Conservation (phyloP, 2,797 vertebrate species). For the Mastacembelus armatus region DNA sequence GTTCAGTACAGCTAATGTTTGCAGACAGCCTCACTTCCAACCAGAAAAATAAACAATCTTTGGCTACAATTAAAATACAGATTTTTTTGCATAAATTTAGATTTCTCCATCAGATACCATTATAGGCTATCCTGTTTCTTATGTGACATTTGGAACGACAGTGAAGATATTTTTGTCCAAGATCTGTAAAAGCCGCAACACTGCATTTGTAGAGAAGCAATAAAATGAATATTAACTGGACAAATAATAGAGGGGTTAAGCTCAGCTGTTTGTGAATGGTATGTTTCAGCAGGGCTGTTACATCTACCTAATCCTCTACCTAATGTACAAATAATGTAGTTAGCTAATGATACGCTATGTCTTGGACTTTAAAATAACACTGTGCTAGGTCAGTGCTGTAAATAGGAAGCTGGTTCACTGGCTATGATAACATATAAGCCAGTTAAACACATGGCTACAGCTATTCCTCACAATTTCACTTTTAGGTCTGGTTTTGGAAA, state of each 20-base stretch:
- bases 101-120: constrained; percentile 17
- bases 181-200: background rate
- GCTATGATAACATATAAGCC: too few species aligned
- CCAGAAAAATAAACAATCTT: constrained; percentile 51
- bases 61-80: constrained; percentile 20
- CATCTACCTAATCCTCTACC: too few species aligned
- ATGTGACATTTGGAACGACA: constrained; percentile 9
- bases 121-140: constrained; percentile 8
- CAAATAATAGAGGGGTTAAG: too few species aligned
- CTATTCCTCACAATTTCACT: background rate
- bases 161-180: background rate
- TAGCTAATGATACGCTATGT: too few species aligned
- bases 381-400: too few species aligned
- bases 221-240: too few species aligned
- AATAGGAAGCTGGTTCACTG: too few species aligned
- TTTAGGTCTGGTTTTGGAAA: background rate
- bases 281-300: too few species aligned
- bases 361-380: too few species aligned
- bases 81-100: constrained; percentile 1
- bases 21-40: constrained; percentile 34
- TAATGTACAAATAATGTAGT: too few species aligned
- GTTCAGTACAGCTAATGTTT: constrained; percentile 67
- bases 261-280: too few species aligned
- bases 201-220: background rate
- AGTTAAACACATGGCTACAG: too few species aligned